A percentile compares a stretch with the other conserved stretches of the same genome.
Evolutionary conservation across 1,140 invertebrate species (phyloP).

Genomic region (Akabosia matsudoensis): DNA sequence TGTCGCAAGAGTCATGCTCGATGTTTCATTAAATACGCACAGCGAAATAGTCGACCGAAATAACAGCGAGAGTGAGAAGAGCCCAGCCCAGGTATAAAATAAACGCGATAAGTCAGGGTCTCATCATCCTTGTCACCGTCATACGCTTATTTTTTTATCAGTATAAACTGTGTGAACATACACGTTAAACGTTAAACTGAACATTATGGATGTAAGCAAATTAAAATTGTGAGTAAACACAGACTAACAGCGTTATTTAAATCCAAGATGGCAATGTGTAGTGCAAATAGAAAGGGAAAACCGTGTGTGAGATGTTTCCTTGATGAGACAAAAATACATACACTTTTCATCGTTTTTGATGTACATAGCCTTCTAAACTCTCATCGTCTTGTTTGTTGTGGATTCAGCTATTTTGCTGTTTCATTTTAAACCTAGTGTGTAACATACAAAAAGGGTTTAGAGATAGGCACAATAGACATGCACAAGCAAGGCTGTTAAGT

Average conservation of each 20-base stretch:
- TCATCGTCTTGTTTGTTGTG: neutral
- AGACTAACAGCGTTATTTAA: neutral
- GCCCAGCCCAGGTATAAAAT: neutral
- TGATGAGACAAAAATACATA: conserved; percentile 8
- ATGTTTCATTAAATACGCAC: neutral
- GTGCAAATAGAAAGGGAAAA: conserved; percentile 18
- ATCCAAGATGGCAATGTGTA: neutral
- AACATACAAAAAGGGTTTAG: too few relatives aligned
- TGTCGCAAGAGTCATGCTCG: neutral
- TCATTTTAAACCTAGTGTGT: too few relatives aligned
- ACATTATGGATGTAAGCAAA: neutral
- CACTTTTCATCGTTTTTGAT: neutral
- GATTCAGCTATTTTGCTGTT: too few relatives aligned
- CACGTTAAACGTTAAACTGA: neutral
- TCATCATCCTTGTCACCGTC: neutral
- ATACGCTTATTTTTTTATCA: neutral
- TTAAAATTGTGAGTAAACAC: neutral
- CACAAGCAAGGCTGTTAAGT: too few relatives aligned
- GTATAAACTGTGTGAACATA: neutral
- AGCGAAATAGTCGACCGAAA: neutral
- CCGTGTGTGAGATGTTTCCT: conserved; percentile 13
- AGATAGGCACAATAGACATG: too few relatives aligned
- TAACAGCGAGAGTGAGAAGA: neutral
- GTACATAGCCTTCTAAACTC: neutral
- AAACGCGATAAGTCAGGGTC: conserved; percentile 10